Conservation (phyloP, 2,113 vertebrate genomes). For the Calidris pugnax region DNA sequence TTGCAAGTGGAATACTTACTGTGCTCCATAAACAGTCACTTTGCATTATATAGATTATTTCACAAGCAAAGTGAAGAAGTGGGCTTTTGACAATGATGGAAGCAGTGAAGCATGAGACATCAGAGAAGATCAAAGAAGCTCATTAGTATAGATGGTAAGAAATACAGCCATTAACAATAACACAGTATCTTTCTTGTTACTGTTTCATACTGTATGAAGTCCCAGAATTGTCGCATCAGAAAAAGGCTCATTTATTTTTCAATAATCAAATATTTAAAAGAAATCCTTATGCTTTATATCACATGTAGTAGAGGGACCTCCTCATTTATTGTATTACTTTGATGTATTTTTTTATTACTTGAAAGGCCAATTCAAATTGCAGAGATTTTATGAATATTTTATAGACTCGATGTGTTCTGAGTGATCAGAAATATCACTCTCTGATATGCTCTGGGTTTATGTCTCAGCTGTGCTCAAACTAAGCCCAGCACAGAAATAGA, state of each 20-base stretch:
- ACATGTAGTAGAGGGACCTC: neutral
- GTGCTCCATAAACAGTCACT: neutral
- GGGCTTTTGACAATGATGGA: constrained; percentile 13
- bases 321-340: constrained; percentile 21
- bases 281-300: neutral
- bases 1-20: neutral
- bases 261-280: constrained; percentile 43
- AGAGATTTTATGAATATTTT: constrained; percentile 43
- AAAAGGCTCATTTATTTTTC: constrained; percentile 20
- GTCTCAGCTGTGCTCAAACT: neutral
- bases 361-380: constrained; percentile 30
- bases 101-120: neutral
- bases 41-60: constrained; percentile 31
- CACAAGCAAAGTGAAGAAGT: neutral
- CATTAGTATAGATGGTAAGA: neutral
- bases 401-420: neutral
- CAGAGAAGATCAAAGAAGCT: constrained; percentile 3
- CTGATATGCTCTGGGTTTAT: neutral
- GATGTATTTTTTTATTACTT: constrained; percentile 30
- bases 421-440: neutral
- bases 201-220: neutral
- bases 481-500: neutral
- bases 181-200: neutral
- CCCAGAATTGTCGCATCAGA: neutral
- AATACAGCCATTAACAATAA: constrained; percentile 1